Evolutionary conservation across 1,140 invertebrate genomes (phyloP), one percentile per base, ranked within the genome.

Genomic region (Drosophila serrata): DNA sequence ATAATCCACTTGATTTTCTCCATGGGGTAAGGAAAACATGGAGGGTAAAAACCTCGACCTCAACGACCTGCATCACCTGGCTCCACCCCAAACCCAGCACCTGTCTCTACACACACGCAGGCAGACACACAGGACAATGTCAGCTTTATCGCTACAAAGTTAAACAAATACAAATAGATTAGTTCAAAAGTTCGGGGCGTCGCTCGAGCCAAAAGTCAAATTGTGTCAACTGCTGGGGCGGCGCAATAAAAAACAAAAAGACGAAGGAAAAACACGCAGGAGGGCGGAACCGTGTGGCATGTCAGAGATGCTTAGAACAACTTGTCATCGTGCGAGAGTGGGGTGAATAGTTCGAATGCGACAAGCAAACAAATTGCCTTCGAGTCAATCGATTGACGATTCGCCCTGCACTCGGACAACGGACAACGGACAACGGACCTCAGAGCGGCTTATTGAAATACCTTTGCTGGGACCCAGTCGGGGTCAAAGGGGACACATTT

Each of bases 141-240:
- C 57, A 48, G 65, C 60, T 63, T 82, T 82, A 81, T 86, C 75
- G 82, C 48, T 75, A 63, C 79, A 82, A 88, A 78, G 85, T 84
- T 87, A 87, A 84, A 58, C 68, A 85, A 86, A 85, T 82, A 87
- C 84, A 84, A 90, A 90, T 90, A 90, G 85, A 84, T 87, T 90
- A 78, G 85, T 85, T 87, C 84, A 84, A 90, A 70, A 84, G 85
- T 90, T 80, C 84, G 69, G 61, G 59, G 53, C 56, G 56, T 72
- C 49, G 73, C 61, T 62, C 42, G 31, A 45, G 82, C 76, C 85
- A 84, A 84, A 84, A 88, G 85, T 80, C 85, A 90, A 84, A 79
- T 68, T 82, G 75, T 86, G 75, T 87, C 82, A 87, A 84, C 72
- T 73, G 79, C 33, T 81, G 61, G 80, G 45, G 45, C 61, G 62